Evolutionary conservation across 2,888 invertebrate species (phyloP).

Genomic region (Athalia rosae): DNA sequence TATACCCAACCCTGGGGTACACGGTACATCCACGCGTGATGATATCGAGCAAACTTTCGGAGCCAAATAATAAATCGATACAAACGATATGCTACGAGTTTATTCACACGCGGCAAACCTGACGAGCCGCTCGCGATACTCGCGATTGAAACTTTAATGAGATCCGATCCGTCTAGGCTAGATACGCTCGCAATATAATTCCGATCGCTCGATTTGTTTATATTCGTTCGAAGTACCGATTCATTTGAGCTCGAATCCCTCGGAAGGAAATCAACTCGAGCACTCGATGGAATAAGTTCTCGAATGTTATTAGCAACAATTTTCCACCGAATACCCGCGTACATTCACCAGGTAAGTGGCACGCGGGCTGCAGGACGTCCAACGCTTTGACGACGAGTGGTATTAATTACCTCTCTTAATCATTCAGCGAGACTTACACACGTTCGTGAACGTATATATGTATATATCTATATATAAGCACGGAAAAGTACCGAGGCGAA

Average conservation of each 20-base stretch:
- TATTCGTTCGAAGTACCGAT: conserved; percentile 16
- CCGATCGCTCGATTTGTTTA: conserved; percentile 15
- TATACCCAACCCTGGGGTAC: background rate
- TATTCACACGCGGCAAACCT: conserved; percentile 10
- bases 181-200: conserved; percentile 4
- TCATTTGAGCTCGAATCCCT: conserved; percentile 7
- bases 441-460: too few species aligned
- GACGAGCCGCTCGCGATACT: background rate
- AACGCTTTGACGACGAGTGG: conserved; percentile 21
- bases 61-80: conserved; percentile 28
- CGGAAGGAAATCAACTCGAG: background rate
- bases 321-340: background rate
- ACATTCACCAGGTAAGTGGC: background rate
- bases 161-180: conserved; percentile 2
- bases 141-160: conserved; percentile 38
- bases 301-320: background rate
- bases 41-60: conserved; percentile 14
- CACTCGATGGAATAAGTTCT: background rate
- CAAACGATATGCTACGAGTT: conserved; percentile 4
- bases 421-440: conserved; percentile 27
- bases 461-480: background rate
- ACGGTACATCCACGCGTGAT: background rate
- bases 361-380: conserved; percentile 1
- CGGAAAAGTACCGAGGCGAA: conserved; percentile 9
- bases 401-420: conserved; percentile 39